Evolutionary conservation across 2,113 vertebrate genomes (phyloP), one percentile per base, ranked within the genome.

Genomic region (Nothoprocta pentlandii): DNA sequence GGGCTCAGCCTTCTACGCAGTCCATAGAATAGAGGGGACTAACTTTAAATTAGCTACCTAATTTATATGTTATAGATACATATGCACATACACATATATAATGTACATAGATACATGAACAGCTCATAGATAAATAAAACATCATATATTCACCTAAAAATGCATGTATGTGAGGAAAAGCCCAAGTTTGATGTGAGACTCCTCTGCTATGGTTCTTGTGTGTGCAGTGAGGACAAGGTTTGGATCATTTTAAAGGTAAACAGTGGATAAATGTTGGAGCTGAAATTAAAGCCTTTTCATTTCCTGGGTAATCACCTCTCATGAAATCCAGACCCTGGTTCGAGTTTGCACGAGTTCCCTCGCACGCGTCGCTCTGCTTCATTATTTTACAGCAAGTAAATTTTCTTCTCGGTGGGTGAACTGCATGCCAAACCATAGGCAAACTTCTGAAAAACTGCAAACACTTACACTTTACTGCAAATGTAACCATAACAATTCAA

Each of bases 401-500:
- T 97, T 96, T 96, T 93, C 91, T 93, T 96, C 96, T 97, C 94
- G 44, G 90, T 94, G 79, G 88, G 95, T 85, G 94, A 96, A 95
- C 90, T 47, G 54, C 89, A 81, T 19, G 59, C 92, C 20, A 73
- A 91, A 93, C 95, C 92, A 82, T 58, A 89, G 91, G 82, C 90
- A 94, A 93, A 95, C 92, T 90, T 95, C 89, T 93, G 86, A 96
- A 97, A 96, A 96, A 87, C 93, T 96, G 96, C 94, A 95, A 95
- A 97, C 95, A 85, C 95, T 97, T 97, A 97, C 71, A 82, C 90
- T 95, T 96, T 96, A 95, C 86, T 94, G 93, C 91, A 90, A 95
- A 92, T 89, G 93, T 87, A 91, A 90, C 93, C 92, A 93, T 91
- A 93, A 96, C 89, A 95, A 97, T 95, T 95, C 93, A 76, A 93